These are phyloP conservation scores for Clarias magur DNA, from an alignment of 2,113 vertebrate genomes.

Conservation along the genomic window DNA sequence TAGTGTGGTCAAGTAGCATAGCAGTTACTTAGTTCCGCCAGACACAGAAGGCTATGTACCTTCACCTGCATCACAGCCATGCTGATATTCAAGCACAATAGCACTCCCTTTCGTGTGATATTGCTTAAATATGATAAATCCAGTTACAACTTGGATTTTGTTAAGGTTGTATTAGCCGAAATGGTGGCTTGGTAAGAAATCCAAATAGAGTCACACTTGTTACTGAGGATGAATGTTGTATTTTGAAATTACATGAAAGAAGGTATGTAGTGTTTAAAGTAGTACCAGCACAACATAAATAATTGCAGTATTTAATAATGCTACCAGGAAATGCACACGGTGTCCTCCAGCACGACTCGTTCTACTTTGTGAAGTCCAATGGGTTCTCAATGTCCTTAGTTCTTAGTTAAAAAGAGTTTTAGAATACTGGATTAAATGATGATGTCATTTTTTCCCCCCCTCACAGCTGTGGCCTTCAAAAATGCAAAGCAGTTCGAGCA, in stretches of 20 bases:
- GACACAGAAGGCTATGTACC: too few species aligned
- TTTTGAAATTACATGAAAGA: background rate
- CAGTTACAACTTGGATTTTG: background rate
- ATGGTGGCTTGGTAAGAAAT: background rate
- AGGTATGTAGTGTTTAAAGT: background rate
- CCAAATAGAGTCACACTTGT: background rate
- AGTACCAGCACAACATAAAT: background rate
- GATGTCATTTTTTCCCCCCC: background rate
- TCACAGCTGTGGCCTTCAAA: slow-evolving; percentile 96
- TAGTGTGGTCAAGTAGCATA: too few species aligned
- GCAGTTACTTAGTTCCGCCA: too few species aligned
- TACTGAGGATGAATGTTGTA: background rate
- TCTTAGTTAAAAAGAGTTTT: background rate
- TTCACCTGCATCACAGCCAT: too few species aligned
- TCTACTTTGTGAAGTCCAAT: background rate
- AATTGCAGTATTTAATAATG: background rate
- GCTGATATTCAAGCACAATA: too few species aligned
- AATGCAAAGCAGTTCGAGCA: slow-evolving; percentile 97
- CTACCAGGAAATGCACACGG: background rate
- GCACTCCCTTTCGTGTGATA: too few species aligned
- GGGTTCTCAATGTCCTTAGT: background rate
- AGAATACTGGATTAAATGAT: background rate
- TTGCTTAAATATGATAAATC: background rate
- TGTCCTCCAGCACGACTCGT: background rate
- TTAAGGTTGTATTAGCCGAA: background rate